Base-by-base conservation (phyloP, 2,113 vertebrate species). In the Eptatretus burgeri region DNA sequence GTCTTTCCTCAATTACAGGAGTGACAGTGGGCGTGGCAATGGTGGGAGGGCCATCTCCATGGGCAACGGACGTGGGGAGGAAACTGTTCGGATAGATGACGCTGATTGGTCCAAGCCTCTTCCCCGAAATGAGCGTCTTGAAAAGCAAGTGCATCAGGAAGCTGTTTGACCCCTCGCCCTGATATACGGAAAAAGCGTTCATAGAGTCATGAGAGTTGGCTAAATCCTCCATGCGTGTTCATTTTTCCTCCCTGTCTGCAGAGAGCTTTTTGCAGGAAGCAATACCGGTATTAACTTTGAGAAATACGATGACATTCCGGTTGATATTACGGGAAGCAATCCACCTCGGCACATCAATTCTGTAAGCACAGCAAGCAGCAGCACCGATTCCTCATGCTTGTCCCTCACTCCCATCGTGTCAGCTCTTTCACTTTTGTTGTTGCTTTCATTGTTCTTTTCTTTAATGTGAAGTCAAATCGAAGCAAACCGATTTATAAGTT, bases 201-300 rank as follows among this genome's bases (percentile, higher is more conserved):
- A 18, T 60, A 10, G 56, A 20, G 56, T 60, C 20, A 13, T 17
- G n/a, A 17, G 56, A 9, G 11, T 60, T 10, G 56, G 11, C 52
- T 56, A 4, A 17, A 17, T n/a, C 56, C 13, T 60, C 12, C 20
- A 20, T 13, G 12, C 56, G 11, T 60, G 9, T 60, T 60, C 56
- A 60, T 20, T 13, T 20, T 20, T 9, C 53, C 12, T 20, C 56
- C 56, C 56, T 11, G n/a, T 17, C 56, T 20, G 20, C 9, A 60
- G 56, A 20, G 56, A 60, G 56, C 56, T 98, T 64, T 95, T 98
- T 72, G 72, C 81, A 53, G 82, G 67, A 66, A 88, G 88, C 19
- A 69, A 80, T 66, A 75, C 75, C 1, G 89, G 89, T 65, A 81
- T 85, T 65, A 91, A 98, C 73, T 98, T 95, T 69, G 73, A 85